phyloP scores from a whole-genome alignment of 2,113 vertebrate genomes.

The Plotosus lineatus region DNA sequence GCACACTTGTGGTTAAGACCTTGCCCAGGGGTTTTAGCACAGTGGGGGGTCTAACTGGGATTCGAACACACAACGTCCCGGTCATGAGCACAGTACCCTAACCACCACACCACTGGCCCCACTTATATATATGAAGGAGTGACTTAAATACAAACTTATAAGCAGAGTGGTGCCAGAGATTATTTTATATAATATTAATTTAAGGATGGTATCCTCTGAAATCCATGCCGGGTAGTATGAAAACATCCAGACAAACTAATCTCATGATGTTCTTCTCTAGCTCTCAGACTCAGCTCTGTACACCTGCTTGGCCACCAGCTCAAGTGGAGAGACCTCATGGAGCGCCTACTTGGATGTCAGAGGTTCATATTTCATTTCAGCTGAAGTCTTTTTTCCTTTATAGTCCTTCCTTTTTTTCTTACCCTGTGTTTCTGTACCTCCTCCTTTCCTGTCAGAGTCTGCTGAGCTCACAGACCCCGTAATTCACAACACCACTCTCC shows the following conservation, averaged over 20 bases:
- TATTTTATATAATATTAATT: background rate
- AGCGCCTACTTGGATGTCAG: slow-evolving; percentile 93
- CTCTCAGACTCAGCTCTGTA: slow-evolving; percentile 93
- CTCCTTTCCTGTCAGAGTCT: slow-evolving; percentile 74
- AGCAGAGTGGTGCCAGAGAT: background rate
- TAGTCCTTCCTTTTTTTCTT: slow-evolving; percentile 33
- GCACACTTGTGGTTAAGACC: too few species aligned
- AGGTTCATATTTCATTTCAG: slow-evolving; percentile 70
- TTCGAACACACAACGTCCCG: too few species aligned
- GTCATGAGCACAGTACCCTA: too few species aligned
- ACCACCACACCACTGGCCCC: too few species aligned
- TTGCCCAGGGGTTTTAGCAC: too few species aligned
- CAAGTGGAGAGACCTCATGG: slow-evolving; percentile 97
- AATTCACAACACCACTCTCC: slow-evolving; percentile 88
- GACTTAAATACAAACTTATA: background rate
- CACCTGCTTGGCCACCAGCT: slow-evolving; percentile 95
- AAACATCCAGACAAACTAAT: background rate
- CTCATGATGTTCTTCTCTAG: slow-evolving; percentile 62
- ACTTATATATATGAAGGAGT: background rate
- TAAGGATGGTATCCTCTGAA: background rate
- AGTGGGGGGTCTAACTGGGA: too few species aligned
- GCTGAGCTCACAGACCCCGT: slow-evolving; percentile 83
- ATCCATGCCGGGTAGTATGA: background rate
- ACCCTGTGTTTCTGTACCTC: background rate
- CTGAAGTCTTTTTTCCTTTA: slow-evolving; percentile 37